Conservation (phyloP, 2,113 vertebrate species). For the Xiphorhynchus elegans region DNA sequence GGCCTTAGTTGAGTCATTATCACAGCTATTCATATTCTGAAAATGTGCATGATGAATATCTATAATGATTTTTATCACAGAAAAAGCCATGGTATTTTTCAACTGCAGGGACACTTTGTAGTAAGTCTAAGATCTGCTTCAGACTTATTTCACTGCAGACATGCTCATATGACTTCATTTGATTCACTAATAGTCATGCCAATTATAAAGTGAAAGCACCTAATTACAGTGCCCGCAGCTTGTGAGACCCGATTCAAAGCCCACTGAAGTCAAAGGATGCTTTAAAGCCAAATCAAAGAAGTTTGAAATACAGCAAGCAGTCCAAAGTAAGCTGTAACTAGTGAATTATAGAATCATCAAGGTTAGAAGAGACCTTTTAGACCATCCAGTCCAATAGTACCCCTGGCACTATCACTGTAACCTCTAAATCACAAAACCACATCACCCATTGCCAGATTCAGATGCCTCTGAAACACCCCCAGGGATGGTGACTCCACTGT, state of each 20-base stretch:
- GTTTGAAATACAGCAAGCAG: not conserved
- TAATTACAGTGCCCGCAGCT: not conserved
- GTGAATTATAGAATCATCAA: not conserved
- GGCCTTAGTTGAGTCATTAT: not conserved
- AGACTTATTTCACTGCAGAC: not conserved
- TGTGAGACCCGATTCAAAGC: not conserved
- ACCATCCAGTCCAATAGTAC: rapidly evolving
- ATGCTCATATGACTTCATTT: not conserved
- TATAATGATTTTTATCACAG: not conserved
- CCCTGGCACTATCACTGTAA: not conserved
- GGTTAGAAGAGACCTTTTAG: not conserved
- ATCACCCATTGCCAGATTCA: not conserved
- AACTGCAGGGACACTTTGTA: not conserved
- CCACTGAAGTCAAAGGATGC: not conserved
- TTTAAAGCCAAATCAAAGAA: not conserved
- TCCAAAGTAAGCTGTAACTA: not conserved
- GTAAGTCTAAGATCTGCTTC: not conserved
- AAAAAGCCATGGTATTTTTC: not conserved
- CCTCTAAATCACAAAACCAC: not conserved
- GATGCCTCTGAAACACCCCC: not conserved
- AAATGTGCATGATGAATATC: not conserved
- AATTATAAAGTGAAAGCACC: not conserved
- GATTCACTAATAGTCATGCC: not conserved
- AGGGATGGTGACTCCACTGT: too few species aligned
- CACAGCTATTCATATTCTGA: not conserved